phyloP scores from a whole-genome alignment of 2,888 invertebrate genomes.

The Pollenia amentaria region DNA sequence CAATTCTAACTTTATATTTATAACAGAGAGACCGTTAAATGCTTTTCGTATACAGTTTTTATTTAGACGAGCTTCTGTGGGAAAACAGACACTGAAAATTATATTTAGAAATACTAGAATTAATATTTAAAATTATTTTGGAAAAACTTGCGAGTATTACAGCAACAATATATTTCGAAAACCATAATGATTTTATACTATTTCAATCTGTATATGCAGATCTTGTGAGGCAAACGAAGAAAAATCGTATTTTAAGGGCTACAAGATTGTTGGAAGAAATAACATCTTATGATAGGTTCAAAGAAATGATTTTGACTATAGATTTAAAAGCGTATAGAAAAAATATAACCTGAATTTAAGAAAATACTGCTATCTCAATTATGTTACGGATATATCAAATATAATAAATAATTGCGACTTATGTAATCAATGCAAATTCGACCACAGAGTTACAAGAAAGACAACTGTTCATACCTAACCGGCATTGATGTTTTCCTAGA shows the following conservation, averaged over 20 bases:
- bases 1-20: not conserved
- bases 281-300: no score
- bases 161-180: slow-evolving; percentile 73
- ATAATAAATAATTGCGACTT: slow-evolving; percentile 67
- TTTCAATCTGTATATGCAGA: slow-evolving; percentile 71
- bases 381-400: slow-evolving; percentile 54
- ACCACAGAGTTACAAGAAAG: slow-evolving; percentile 61
- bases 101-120: slow-evolving; percentile 15
- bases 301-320: no score
- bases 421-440: slow-evolving; percentile 66
- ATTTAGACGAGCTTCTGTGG: slow-evolving; percentile 5
- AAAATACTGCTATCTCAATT: slow-evolving; percentile 58
- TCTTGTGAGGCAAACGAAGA: slow-evolving; percentile 21
- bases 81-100: not conserved
- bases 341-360: slow-evolving; percentile 39
- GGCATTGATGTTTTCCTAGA: slow-evolving; percentile 67
- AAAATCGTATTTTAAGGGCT: slow-evolving; percentile 39
- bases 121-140: slow-evolving; percentile 16
- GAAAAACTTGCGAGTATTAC: not conserved
- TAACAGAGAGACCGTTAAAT: slow-evolving; percentile 24
- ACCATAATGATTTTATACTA: slow-evolving; percentile 75
- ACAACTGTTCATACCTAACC: slow-evolving; percentile 62
- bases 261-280: no score
- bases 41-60: slow-evolving; percentile 10
- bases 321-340: slow-evolving; percentile 64